phyloP scores from a whole-genome alignment of 2,113 vertebrate genomes.

The Litocranius walleri region DNA sequence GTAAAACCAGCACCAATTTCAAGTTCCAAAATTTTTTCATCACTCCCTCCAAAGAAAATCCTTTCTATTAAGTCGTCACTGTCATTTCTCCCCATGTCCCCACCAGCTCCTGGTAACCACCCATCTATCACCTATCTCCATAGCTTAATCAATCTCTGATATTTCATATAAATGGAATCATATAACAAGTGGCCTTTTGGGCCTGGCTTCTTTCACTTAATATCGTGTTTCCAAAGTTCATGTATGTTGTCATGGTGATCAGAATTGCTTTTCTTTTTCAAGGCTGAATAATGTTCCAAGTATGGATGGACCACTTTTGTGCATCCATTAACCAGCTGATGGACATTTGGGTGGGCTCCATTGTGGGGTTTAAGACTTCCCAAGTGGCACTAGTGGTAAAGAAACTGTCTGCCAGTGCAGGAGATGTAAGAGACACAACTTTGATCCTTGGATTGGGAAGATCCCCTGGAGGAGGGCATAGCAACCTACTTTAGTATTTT shows the following conservation, averaged over 20 bases:
- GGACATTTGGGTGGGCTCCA: background rate
- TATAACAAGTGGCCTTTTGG: background rate
- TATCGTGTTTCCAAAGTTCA: background rate
- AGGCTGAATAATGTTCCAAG: background rate
- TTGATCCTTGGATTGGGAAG: background rate
- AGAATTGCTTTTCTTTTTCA: background rate
- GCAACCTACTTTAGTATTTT: background rate
- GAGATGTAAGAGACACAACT: background rate
- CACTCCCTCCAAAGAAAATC: background rate
- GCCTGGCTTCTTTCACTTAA: background rate
- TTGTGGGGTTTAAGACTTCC: background rate
- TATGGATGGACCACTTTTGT: background rate
- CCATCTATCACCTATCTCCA: background rate
- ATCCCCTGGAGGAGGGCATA: background rate
- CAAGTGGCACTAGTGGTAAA: background rate
- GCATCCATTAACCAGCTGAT: background rate
- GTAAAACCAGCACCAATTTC: too few relatives aligned
- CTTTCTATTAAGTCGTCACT: accelerated
- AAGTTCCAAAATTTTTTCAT: too few relatives aligned
- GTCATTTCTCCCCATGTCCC: background rate
- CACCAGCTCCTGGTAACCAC: background rate
- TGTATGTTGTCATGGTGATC: background rate
- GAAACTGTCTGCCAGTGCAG: background rate
- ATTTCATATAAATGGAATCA: background rate
- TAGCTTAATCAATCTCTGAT: accelerated